These are phyloP conservation scores for Lepus oiostolus DNA, from an alignment of 2,797 vertebrate species.

Conservation along the genomic window DNA sequence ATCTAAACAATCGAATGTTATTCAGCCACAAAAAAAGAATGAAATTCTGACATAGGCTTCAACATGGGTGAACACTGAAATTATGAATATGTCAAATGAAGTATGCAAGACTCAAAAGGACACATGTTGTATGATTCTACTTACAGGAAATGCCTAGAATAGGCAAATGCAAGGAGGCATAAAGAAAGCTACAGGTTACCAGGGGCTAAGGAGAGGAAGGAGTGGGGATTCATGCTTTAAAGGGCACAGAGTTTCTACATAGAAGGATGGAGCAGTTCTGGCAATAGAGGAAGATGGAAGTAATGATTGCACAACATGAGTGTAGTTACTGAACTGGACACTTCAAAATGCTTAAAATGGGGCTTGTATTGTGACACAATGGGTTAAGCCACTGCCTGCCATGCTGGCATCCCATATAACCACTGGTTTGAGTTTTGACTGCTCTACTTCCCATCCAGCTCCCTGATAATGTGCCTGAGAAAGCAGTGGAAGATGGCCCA, in stretches of 20 bases:
- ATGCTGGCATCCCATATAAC: too few species aligned
- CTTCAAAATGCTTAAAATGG: background rate
- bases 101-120: background rate
- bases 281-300: background rate
- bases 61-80: slow-evolving; percentile 26
- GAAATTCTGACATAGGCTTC: background rate
- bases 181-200: background rate
- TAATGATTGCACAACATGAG: background rate
- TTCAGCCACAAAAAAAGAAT: background rate
- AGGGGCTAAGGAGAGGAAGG: background rate
- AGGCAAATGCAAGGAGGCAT: background rate
- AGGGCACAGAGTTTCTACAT: background rate
- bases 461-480: too few species aligned
- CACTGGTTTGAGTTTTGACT: too few species aligned
- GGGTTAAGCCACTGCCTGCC: too few species aligned
- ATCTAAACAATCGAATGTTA: background rate
- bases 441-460: too few species aligned
- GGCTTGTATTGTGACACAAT: too few species aligned
- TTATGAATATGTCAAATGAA: background rate
- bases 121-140: background rate
- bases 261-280: background rate
- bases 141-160: background rate
- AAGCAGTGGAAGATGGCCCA: too few species aligned
- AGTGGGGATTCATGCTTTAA: background rate
- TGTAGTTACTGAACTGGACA: background rate